phyloP scores from a whole-genome alignment of 2,797 vertebrate genomes.

The Lerista edwardsae region DNA sequence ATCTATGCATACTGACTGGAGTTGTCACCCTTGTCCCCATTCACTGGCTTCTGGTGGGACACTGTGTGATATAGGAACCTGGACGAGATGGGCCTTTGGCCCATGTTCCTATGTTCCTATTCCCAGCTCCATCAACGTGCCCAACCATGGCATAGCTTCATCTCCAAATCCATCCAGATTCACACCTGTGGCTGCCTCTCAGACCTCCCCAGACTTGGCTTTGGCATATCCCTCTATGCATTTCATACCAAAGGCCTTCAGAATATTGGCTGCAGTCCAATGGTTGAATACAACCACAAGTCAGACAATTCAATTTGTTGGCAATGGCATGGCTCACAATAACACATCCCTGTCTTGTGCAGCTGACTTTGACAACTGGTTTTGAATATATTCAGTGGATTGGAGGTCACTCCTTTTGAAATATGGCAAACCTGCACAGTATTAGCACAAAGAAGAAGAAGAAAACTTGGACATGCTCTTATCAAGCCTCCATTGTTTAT shows the following conservation, averaged over 20 bases:
- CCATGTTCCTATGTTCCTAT: no score
- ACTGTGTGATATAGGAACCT: no score
- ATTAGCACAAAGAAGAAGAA: background rate
- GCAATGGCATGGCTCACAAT: background rate
- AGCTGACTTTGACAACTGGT: background rate
- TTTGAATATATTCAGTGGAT: background rate
- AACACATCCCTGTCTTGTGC: background rate
- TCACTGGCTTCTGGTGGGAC: no score
- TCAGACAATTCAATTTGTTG: background rate
- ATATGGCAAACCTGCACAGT: background rate
- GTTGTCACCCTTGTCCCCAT: background rate
- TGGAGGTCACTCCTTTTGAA: background rate
- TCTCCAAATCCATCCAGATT: background rate
- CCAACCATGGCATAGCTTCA: no score
- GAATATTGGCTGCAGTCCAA: background rate
- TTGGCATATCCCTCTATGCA: background rate
- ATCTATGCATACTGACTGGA: background rate
- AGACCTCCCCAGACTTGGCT: background rate
- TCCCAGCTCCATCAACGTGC: background rate
- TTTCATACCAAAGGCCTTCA: background rate
- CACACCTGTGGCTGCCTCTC: background rate
- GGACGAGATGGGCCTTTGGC: no score
- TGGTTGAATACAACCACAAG: background rate
- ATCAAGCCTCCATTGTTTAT: conserved; percentile 44
- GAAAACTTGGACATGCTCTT: conserved; percentile 11